These are phyloP conservation scores for Holothuria glaberrima DNA, from an alignment of 35 echinoderm and acorn worm genomes.

Conservation along the genomic window DNA sequence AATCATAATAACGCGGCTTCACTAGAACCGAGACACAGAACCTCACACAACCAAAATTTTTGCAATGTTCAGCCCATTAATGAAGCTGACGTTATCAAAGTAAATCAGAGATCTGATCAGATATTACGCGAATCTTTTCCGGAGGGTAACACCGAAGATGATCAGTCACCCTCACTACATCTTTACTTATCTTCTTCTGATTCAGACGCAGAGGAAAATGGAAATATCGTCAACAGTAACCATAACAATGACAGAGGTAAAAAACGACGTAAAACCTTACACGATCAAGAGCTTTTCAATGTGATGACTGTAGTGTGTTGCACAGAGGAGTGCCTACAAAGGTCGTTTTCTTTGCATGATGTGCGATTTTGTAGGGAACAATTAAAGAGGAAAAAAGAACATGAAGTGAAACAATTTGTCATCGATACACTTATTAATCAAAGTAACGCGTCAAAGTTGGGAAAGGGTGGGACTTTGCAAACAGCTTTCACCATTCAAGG, in stretches of 20 bases:
- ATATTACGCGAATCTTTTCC: no score
- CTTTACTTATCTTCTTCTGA: background rate
- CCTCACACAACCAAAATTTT: no score
- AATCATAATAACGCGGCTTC: background rate
- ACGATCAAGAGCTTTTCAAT: no score
- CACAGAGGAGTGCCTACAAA: no score
- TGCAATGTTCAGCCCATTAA: no score
- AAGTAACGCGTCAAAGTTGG: background rate
- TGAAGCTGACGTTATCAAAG: no score
- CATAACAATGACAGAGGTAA: no score
- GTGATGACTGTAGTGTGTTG: no score
- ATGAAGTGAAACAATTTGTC: conserved; percentile 13
- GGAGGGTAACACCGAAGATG: background rate
- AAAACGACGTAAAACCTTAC: no score
- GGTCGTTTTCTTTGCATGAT: background rate
- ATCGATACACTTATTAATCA: background rate
- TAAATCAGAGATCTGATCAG: no score
- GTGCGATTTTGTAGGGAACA: background rate
- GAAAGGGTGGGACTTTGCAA: background rate
- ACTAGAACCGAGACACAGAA: no score
- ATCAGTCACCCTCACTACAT: background rate
- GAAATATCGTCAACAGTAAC: no score
- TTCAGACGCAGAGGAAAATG: background rate
- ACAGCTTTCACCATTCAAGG: background rate
- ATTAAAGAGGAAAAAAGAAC: background rate